Conservation (phyloP, 2,113 vertebrate species). For the Daubentonia madagascariensis region DNA sequence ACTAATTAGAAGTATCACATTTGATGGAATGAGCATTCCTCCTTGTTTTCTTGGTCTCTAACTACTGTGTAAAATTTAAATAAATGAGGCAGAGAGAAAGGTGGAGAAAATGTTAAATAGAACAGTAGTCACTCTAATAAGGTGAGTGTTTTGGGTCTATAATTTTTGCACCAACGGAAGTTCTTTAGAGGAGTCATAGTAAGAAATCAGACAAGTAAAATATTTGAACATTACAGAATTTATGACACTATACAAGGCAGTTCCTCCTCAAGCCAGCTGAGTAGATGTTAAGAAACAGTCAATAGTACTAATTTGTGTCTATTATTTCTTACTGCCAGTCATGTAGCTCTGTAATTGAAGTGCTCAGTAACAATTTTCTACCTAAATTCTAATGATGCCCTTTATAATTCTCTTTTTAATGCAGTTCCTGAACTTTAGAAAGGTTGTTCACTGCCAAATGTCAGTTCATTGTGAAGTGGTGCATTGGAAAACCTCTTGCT, state of each 20-base stretch:
- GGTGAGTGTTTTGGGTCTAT: constrained; percentile 50
- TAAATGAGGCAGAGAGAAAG: constrained; percentile 70
- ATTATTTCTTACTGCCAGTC: constrained; percentile 78
- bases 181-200: constrained; percentile 61
- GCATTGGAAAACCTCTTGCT: constrained; percentile 72
- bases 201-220: constrained; percentile 54
- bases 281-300: constrained; percentile 71
- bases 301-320: constrained; percentile 77
- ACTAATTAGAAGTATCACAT: constrained; percentile 77
- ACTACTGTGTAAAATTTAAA: constrained; percentile 73
- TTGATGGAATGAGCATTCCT: constrained; percentile 70
- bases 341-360: constrained; percentile 80
- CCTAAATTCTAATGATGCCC: constrained; percentile 81
- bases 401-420: constrained; percentile 84
- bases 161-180: constrained; percentile 70
- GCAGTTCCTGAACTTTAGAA: constrained; percentile 84
- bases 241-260: constrained; percentile 55
- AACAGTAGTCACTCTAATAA: constrained; percentile 72
- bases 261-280: constrained; percentile 64
- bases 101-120: constrained; percentile 64
- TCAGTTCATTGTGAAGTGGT: constrained; percentile 72
- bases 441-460: constrained; percentile 82
- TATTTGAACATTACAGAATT: constrained; percentile 70
- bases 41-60: constrained; percentile 73
- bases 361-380: constrained; percentile 80